Conservation (phyloP, 2,113 vertebrate species). For the Nycticorax nycticorax region DNA sequence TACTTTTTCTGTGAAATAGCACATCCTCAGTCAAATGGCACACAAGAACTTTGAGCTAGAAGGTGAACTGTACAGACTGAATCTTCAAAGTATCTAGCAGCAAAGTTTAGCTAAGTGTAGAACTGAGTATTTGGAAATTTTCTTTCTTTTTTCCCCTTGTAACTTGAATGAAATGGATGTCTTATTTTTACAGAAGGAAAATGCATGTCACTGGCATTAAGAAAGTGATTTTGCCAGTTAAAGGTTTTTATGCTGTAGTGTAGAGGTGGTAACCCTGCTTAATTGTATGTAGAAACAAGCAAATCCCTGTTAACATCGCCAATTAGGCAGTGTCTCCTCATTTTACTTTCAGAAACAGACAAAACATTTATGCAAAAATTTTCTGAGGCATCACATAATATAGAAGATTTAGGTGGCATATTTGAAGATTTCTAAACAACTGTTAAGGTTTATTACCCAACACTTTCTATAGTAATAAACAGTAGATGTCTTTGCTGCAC, state of each 20-base stretch:
- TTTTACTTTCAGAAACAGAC: not conserved
- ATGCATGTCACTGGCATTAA: not conserved
- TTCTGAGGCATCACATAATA: not conserved
- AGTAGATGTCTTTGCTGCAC: not conserved
- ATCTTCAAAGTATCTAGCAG: not conserved
- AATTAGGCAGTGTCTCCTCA: not conserved
- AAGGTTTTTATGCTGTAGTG: not conserved
- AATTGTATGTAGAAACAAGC: not conserved
- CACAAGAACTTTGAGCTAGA: not conserved
- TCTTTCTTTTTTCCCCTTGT: not conserved
- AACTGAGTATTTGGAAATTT: not conserved
- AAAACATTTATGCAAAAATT: not conserved
- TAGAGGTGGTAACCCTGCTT: not conserved
- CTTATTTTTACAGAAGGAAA: not conserved
- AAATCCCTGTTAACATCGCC: not conserved
- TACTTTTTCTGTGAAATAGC: not conserved
- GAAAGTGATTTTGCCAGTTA: not conserved
- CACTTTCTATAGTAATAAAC: not conserved
- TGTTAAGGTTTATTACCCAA: not conserved
- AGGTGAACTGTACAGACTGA: not conserved
- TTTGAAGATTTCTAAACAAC: not conserved
- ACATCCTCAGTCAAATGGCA: not conserved
- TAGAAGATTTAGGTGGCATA: not conserved
- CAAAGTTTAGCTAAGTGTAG: not conserved
- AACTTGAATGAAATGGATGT: not conserved